Base-by-base conservation (phyloP, 2,797 vertebrate species). In the Malacoctenus gilli region DNA sequence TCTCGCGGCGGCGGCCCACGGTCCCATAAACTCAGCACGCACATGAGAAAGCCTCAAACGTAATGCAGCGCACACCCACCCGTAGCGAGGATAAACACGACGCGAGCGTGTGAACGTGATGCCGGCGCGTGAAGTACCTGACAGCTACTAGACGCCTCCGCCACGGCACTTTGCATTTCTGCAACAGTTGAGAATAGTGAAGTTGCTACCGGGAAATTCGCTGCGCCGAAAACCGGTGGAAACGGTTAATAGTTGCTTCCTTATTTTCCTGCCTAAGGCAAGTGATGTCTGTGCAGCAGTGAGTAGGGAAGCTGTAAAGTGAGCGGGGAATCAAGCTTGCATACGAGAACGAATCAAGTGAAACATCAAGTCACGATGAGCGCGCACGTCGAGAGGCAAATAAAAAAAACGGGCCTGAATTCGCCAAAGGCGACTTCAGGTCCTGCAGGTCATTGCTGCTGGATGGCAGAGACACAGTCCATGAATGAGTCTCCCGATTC, bases 181-280 rank as follows among this genome's bases (percentile, higher is more conserved):
- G 5, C 41, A 57, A 20, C 47, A 60, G 85, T 86, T 89, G 58
- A 57, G 84, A 88, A 88, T 83, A 80, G 75, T 79, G 85, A 89
- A 87, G 87, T 87, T 39, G 28, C 7, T 22, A 72, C 58, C 60
- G 63, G 83, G 78, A 85, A 79, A 76, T 69, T 67, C 56, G 25
- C 50, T 41, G 20, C 28, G 72, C 31, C 36, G 13, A 20, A 35
- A 70, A 28, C 62, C 53, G 34, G 47, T 68, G 48, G 30, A 53
- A 73, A 83, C 78, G 1, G 76, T 80, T 74, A 15, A 46, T n/a
- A 48, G 68, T 41, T 46, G 71, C 81, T 87, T 89, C 85, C 85
- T 77, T 77, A 52, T 87, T 86, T 77, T 5, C 35, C 20, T 64
- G 72, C 76, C 73, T 54, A 32, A 68, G 68, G 82, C 51, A 28